These are phyloP conservation scores for Merluccius polli DNA, from an alignment of 2,797 vertebrate species.

Conservation along the genomic window DNA sequence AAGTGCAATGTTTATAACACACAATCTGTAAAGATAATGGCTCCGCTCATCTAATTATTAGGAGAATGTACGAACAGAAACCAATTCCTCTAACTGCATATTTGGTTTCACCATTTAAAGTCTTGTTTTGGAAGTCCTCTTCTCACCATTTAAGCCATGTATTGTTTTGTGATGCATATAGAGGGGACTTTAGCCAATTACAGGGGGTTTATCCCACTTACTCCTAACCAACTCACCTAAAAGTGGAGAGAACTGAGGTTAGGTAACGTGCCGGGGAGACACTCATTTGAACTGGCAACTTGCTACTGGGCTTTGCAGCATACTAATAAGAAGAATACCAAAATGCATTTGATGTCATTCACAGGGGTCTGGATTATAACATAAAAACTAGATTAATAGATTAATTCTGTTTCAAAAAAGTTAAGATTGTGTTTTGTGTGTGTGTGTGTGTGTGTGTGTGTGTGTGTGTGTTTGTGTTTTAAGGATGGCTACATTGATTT, in stretches of 20 bases:
- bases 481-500: conserved; percentile 84
- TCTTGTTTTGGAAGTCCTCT: not conserved
- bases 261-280: not conserved
- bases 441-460: not conserved
- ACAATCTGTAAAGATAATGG: not conserved
- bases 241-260: not conserved
- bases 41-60: not conserved
- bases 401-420: too few species aligned
- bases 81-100: not conserved
- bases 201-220: conserved; percentile 24
- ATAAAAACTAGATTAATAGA: not conserved
- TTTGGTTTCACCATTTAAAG: not conserved
- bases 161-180: conserved; percentile 24
- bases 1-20: not conserved
- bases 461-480: not conserved
- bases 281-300: not conserved
- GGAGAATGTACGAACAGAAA: not conserved
- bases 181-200: conserved; percentile 21
- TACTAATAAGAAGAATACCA: not conserved
- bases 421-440: too few species aligned
- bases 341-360: not conserved
- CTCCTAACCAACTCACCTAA: conserved; percentile 23
- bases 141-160: not conserved
- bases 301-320: not conserved
- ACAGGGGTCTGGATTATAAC: not conserved